A percentile compares a stretch with the other conserved stretches of the same genome.
Evolutionary conservation across 2,113 vertebrate species (phyloP).

Genomic region (Vulpes ferrilata): DNA sequence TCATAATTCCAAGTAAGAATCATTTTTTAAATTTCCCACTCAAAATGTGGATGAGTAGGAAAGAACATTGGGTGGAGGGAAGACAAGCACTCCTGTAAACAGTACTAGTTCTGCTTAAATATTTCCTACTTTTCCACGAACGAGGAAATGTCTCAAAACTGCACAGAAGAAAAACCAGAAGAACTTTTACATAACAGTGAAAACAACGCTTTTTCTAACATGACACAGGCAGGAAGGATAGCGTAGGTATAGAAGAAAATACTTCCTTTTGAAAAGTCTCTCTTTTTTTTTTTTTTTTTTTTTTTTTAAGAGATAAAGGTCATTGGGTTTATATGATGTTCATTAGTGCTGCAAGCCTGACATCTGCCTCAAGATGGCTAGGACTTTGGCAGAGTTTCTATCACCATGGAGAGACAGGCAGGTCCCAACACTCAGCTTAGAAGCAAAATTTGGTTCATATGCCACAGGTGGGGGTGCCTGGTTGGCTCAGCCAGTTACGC

Average conservation of each 20-base stretch:
- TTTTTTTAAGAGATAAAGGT: background rate
- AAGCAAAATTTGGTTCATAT: background rate
- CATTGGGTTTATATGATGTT: background rate
- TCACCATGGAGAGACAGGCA: background rate
- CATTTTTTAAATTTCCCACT: background rate
- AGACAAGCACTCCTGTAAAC: background rate
- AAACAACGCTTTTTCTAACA: slow-evolving; percentile 70
- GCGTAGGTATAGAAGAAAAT: slow-evolving; percentile 56
- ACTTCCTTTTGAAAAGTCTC: slow-evolving; percentile 64
- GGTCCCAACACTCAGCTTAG: background rate
- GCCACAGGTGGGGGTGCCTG: background rate
- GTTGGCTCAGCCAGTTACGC: background rate
- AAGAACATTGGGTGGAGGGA: background rate
- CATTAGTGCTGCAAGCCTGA: background rate
- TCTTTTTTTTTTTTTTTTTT: background rate
- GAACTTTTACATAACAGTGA: slow-evolving; percentile 35
- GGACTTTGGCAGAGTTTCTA: background rate
- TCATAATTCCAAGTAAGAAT: background rate
- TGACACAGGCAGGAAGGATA: slow-evolving; percentile 68
- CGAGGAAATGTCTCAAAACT: slow-evolving; percentile 27
- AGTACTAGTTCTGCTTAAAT: background rate
- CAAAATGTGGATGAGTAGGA: background rate
- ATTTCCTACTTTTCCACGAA: slow-evolving; percentile 15
- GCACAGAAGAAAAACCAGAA: slow-evolving; percentile 44
- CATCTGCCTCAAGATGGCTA: background rate